Evolutionary conservation across 1,140 invertebrate species (phyloP), one percentile per base, ranked within the genome.

Genomic region (Archivesica marissinica): DNA sequence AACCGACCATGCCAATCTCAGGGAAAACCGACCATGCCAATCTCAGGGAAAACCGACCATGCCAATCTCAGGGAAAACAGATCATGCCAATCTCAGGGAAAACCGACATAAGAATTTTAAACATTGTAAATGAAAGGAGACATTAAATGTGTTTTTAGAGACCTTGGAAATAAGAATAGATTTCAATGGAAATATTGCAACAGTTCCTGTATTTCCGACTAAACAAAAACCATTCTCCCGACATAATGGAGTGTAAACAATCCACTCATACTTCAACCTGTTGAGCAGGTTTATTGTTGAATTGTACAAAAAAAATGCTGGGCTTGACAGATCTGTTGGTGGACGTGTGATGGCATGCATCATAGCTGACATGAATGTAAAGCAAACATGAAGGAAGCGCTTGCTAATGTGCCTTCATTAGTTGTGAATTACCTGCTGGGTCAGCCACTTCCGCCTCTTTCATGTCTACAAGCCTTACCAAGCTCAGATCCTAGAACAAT

Each of bases 401-500:
- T 11, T 23, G 38, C n/a, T n/a, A 25, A 11, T 25, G 20, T 23
- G 38, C 23, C 39, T 11, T 11, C 23, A 70, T 44, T 70, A 70
- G 38, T 33, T 38, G 39, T 41, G 41, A 70, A 70, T 70, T 70
- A 70, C 66, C 66, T 70, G 33, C 66, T 25, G 66, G 47, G 66
- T 28, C 66, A 70, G 39, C 6, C 47, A 70, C 41, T 70, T 47
- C 23, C 11, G 6, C 28, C 1, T 11, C 66, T 70, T 70, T 70
- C n/a, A 47, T n/a, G 38, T 47, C 47, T 70, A 20, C 39, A 11
- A 1, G 38, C 15, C n/a, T 25, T 52, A 52, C 50, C 17, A 2
- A 4, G 50, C 30, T 25, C 11, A 15, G 33, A 35, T 64, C 38
- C 59, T 2, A 25, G 59, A 64, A 64, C 7, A 64, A 64, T 35